Evolutionary conservation across 2,888 invertebrate species (phyloP).

Genomic region (Meta bourneti): DNA sequence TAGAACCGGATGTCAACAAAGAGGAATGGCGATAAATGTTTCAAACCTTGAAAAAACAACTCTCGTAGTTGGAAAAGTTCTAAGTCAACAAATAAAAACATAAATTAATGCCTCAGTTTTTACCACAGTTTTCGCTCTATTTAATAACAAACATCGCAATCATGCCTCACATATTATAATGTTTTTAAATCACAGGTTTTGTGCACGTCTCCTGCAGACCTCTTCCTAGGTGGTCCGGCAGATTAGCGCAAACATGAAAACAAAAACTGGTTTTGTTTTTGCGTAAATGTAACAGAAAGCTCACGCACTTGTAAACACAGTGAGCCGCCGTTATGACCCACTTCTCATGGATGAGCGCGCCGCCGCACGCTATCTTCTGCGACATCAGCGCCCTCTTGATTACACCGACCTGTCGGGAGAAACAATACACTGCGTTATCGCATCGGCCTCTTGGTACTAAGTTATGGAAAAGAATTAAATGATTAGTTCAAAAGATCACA

Average conservation of each 20-base stretch:
- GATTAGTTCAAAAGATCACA: too few species aligned
- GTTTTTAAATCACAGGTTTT: too few species aligned
- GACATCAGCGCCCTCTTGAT: conserved; percentile 94
- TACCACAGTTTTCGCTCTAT: not conserved
- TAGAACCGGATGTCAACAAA: too few species aligned
- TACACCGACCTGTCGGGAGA: conserved; percentile 84
- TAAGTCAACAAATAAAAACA: too few species aligned
- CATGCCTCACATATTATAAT: too few species aligned
- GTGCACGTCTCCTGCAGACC: not conserved
- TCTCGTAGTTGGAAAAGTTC: too few species aligned
- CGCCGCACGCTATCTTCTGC: conserved; percentile 94
- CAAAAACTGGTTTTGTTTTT: not conserved
- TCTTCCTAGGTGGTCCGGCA: not conserved
- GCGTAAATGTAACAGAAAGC: not conserved
- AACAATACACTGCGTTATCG: not conserved
- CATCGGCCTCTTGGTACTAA: too few species aligned
- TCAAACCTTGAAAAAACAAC: too few species aligned
- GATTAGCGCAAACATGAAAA: not conserved
- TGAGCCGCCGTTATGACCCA: conserved; percentile 97
- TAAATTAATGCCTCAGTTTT: too few species aligned
- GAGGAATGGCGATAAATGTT: too few species aligned
- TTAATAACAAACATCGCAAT: too few species aligned
- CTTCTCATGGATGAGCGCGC: conserved; percentile 92
- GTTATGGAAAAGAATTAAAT: too few species aligned
- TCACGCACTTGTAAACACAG: conserved; percentile 79